These are phyloP conservation scores for Ooceraea biroi DNA, from an alignment of 1,140 invertebrate genomes.

Conservation along the genomic window DNA sequence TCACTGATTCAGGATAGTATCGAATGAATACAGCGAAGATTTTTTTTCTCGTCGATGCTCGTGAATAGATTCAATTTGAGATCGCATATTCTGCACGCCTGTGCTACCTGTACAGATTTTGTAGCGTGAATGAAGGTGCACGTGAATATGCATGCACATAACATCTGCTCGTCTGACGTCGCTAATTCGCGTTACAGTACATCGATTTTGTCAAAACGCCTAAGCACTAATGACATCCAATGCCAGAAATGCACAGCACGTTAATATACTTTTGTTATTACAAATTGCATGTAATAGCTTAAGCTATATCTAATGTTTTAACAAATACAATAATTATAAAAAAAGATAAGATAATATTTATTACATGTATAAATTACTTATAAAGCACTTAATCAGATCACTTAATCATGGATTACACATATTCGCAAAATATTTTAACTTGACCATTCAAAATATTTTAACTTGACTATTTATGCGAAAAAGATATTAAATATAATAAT, in stretches of 20 bases:
- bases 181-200: slow-evolving; percentile 44
- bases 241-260: not conserved
- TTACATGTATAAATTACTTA: not conserved
- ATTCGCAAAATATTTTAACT: not conserved
- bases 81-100: slow-evolving; percentile 31
- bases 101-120: slow-evolving; percentile 48
- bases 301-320: not conserved
- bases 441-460: too few relatives aligned
- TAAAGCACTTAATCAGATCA: too few relatives aligned
- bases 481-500: too few relatives aligned
- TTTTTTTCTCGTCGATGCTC: slow-evolving; percentile 28
- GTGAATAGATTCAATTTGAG: slow-evolving; percentile 60
- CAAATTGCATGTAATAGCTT: too few relatives aligned
- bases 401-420: not conserved
- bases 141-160: slow-evolving; percentile 55
- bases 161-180: slow-evolving; percentile 49
- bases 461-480: too few relatives aligned
- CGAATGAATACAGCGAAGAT: slow-evolving; percentile 23
- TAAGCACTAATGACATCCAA: slow-evolving; percentile 16
- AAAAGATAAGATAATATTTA: not conserved
- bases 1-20: slow-evolving; percentile 38
- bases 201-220: slow-evolving; percentile 54
- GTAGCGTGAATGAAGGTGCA: slow-evolving; percentile 47
- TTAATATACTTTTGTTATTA: slow-evolving; percentile 6
- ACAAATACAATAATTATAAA: not conserved